Evolutionary conservation across 2,888 invertebrate species (phyloP).

Genomic region (Parnassius glacialis): DNA sequence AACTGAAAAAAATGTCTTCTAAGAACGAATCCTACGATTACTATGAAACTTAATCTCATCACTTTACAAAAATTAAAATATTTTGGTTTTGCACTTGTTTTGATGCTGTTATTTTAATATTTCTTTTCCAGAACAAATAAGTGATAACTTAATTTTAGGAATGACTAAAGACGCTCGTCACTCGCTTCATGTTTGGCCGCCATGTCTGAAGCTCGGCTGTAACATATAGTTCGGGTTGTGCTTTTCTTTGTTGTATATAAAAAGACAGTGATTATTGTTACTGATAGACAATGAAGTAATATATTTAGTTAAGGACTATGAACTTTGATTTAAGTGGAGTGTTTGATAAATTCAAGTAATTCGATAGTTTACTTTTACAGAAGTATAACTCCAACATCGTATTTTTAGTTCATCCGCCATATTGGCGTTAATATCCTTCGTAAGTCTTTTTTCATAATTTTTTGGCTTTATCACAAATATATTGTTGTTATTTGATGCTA

Average conservation of each 20-base stretch:
- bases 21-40: conserved; percentile 43
- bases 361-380: conserved; percentile 69
- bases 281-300: conserved; percentile 62
- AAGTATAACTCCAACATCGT: conserved; percentile 74
- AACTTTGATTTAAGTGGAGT: conserved; percentile 67
- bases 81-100: conserved; percentile 56
- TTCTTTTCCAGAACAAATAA: conserved; percentile 62
- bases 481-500: conserved; percentile 63
- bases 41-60: conserved; percentile 66
- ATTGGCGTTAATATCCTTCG: conserved; percentile 84
- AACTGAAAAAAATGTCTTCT: conserved; percentile 29
- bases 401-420: conserved; percentile 85
- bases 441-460: conserved; percentile 78
- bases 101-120: conserved; percentile 65
- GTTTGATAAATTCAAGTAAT: conserved; percentile 63
- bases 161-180: conserved; percentile 68
- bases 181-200: conserved; percentile 71
- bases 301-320: conserved; percentile 57
- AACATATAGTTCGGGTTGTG: conserved; percentile 79
- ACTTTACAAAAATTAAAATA: conserved; percentile 61
- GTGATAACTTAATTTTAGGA: conserved; percentile 59
- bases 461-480: conserved; percentile 63
- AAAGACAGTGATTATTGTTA: conserved; percentile 67
- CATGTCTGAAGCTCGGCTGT: conserved; percentile 79
- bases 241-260: conserved; percentile 73